Base-by-base conservation (phyloP, 2,888 invertebrate genomes). In the Apodemia zela region DNA sequence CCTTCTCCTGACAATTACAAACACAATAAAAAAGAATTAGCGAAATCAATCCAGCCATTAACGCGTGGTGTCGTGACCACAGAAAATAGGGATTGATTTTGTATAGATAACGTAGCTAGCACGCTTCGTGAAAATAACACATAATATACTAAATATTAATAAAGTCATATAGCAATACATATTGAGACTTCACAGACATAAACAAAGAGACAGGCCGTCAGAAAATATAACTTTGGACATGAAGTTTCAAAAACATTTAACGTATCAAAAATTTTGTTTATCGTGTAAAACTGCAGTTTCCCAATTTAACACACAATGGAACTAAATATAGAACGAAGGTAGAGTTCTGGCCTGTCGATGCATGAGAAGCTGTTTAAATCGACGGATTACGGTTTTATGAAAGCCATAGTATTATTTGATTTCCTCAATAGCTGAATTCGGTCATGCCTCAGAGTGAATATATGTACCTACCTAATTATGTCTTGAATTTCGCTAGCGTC, bases 301-400 rank as follows among this genome's bases (percentile, higher is more conserved):
- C 81, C 80, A 78, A 82, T 85, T 80, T 80, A 79, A 78, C 78
- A 79, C 82, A 88, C 88, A 89, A 87, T 88, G 85, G 80, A 78
- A 81, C 87, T 89, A 90, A 89, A 84, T 87, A 87, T 89, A 89
- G 87, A 72, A 66, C 75, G 77, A 83, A 84, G 84, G 81, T 83
- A 81, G 81, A 81, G 78, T 77, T 79, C 76, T 74, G 78, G 75
- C 76, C 74, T 79, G 73, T 75, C 78, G 73, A 77, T 76, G 76
- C 79, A 54, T 25, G 54, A 78, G 33, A 33, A 33, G 78, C 66
- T 59, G 33, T 61, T 64, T 63, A 63, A 71, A 63, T 49, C 62
- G 42, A 66, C 69, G 77, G 77, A 72, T 83, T 86, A 87, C 87
- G 18, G 11, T 18, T 62, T n/a, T 57, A 35, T 42, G n/a, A 29